phyloP scores from a whole-genome alignment of 2,113 vertebrate genomes.

The Gobiocypris rarus region DNA sequence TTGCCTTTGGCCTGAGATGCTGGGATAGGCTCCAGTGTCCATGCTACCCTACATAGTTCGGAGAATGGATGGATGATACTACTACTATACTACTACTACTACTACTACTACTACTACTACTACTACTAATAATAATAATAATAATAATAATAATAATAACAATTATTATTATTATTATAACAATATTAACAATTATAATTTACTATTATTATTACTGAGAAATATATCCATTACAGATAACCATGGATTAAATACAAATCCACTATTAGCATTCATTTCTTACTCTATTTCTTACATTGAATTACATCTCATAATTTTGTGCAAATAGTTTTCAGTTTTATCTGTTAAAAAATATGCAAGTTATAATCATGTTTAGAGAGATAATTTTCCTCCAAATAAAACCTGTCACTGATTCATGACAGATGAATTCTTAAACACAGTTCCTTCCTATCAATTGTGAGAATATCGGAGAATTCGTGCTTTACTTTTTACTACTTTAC shows the following conservation, averaged over 20 bases:
- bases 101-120: no score
- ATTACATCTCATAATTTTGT: background rate
- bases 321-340: background rate
- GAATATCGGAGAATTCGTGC: background rate
- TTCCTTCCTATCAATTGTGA: background rate
- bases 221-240: no score
- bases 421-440: background rate
- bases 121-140: background rate
- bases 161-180: background rate
- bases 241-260: no score
- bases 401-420: background rate
- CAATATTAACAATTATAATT: no score
- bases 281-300: background rate
- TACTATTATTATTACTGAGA: background rate
- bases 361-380: background rate
- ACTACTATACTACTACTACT: no score
- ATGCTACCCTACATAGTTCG: background rate
- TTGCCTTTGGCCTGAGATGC: no score
- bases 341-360: background rate
- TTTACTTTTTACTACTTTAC: slow-evolving; percentile 11
- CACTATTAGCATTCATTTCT: background rate
- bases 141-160: no score
- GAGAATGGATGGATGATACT: background rate
- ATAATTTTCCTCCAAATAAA: background rate
- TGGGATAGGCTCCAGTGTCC: background rate